Evolutionary conservation across 2,797 vertebrate species (phyloP).

Genomic region (Pangasius larnaudii): DNA sequence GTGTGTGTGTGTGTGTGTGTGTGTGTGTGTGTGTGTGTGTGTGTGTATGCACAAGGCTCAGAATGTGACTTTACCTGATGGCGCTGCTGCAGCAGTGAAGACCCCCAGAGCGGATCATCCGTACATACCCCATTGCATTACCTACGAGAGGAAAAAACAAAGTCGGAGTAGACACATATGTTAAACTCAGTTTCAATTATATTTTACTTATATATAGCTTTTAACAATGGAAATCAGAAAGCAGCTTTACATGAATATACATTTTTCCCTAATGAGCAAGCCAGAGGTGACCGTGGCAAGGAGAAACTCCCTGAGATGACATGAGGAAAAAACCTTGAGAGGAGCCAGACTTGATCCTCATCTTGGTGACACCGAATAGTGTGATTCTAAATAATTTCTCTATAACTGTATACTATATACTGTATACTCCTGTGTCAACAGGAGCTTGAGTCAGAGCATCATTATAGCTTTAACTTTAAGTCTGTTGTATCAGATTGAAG

Average conservation of each 20-base stretch:
- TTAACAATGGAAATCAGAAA: neutral
- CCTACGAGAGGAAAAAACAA: conserved; percentile 72
- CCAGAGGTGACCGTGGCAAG: neutral
- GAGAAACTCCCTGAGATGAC: neutral
- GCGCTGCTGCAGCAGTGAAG: conserved; percentile 98
- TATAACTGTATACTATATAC: neutral
- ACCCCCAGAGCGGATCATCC: conserved; percentile 98
- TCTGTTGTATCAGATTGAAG: neutral
- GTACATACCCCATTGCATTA: conserved; percentile 97
- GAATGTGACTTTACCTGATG: conserved; percentile 82
- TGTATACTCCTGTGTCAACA: neutral
- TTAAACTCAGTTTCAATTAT: neutral
- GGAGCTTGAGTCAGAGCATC: too few relatives aligned
- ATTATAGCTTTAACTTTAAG: neutral
- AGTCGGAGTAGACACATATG: too few relatives aligned
- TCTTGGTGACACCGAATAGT: neutral
- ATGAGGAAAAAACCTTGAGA: neutral
- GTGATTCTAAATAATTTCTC: neutral
- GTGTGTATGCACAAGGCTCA: neutral
- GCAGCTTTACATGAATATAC: neutral
- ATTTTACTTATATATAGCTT: neutral
- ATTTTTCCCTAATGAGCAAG: neutral
- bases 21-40: neutral
- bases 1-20: neutral
- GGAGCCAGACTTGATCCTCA: neutral